Base-by-base conservation (phyloP, 1,140 invertebrate species). In the Conus ventricosus region DNA sequence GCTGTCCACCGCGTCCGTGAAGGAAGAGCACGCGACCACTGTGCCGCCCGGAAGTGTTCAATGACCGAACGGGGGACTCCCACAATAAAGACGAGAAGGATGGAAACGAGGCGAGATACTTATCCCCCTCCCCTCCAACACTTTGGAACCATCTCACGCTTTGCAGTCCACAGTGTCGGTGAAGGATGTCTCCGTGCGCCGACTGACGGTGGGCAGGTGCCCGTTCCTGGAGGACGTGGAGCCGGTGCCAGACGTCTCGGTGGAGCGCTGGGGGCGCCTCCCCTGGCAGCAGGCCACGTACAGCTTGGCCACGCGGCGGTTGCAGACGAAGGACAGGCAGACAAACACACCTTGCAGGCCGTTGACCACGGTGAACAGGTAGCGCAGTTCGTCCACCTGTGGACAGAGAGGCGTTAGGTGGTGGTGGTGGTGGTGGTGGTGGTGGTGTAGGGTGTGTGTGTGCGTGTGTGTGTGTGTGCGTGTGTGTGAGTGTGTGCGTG, bases 271-370 rank as follows among this genome's bases (percentile, higher is more conserved):
- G 17, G 51, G n/a, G 71, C 23, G 51, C 4, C 25, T n/a, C 8
- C 71, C 71, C 71, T 15, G 13, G 67, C 15, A 25, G 75, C 71
- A 80, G 23, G 71, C 53, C 20, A 75, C 57, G 86, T 89, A 92
- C 67, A 91, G 55, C 67, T 82, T 84, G 20, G 88, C 17, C 27
- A 92, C 90, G 8, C 91, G 87, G 51, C 88, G 76, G 80, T 91
- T 96, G 90, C 95, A 96, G 13, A 96, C 96, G 93, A 96, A 96
- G 0, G 96, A 96, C 1, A 96, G 89, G 90, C 96, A 96, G 60
- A 96, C 96, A 91, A 96, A 96, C 15, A 96, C 90, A 4, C 96
- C 96, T 92, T 96, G 96, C 15, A 96, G 93, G 8, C 96, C 96
- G 91, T 96, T 96, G 23, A 96, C 92, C 6, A 95, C 90, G 5